Conservation (phyloP, 2,888 invertebrate species). For the Orthosia incerta region DNA sequence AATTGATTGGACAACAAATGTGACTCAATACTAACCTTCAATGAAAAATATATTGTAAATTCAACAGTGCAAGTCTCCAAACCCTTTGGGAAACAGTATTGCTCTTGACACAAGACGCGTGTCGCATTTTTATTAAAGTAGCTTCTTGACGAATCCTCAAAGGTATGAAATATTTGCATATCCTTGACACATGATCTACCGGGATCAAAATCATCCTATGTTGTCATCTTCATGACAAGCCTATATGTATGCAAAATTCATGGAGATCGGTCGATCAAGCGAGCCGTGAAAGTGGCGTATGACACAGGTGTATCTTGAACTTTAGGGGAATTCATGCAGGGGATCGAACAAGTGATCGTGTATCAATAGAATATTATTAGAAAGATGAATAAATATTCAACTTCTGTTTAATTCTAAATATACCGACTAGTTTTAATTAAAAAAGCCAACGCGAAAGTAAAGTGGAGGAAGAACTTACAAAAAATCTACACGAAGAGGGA, state of each 20-base stretch:
- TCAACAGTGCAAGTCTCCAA: constrained; percentile 11
- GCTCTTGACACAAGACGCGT: constrained; percentile 21
- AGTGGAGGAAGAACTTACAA: background rate
- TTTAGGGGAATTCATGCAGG: constrained; percentile 6
- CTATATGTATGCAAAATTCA: constrained; percentile 61
- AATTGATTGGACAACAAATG: background rate
- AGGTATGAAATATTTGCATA: constrained; percentile 53
- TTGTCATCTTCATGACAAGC: constrained; percentile 48
- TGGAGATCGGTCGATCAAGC: constrained; percentile 43
- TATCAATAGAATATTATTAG: background rate
- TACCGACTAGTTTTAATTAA: background rate
- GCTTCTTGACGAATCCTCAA: constrained; percentile 16
- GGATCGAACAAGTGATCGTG: constrained; percentile 4
- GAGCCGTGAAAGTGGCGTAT: constrained; percentile 43
- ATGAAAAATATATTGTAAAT: constrained; percentile 16
- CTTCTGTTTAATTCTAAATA: background rate
- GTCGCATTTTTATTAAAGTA: constrained; percentile 40
- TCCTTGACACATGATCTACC: constrained; percentile 42
- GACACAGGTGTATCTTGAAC: constrained; percentile 33
- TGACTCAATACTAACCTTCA: background rate
- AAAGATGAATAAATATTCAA: background rate
- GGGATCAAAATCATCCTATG: constrained; percentile 49
- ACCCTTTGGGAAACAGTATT: constrained; percentile 18
- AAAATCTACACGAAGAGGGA: background rate
- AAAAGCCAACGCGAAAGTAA: background rate